Conservation (phyloP, 2,113 vertebrate genomes). For the Ochotona curzoniae region DNA sequence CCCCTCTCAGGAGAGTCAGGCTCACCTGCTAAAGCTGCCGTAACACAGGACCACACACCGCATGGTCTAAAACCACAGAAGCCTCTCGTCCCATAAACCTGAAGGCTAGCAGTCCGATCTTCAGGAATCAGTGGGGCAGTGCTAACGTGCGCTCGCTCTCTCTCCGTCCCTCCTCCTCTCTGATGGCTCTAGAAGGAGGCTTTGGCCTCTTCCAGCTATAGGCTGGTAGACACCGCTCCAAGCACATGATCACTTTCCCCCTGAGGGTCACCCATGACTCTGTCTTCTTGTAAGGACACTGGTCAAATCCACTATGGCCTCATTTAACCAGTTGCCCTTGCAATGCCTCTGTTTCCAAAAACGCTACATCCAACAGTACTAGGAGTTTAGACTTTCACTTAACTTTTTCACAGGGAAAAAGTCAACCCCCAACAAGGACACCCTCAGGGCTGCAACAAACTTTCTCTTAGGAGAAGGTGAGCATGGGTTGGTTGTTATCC, state of each 20-base stretch:
- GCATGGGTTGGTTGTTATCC: not conserved
- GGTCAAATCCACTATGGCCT: not conserved
- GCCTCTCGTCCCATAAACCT: not conserved
- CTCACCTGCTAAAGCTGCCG: not conserved
- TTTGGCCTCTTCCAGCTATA: not conserved
- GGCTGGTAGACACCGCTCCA: not conserved
- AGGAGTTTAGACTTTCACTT: not conserved
- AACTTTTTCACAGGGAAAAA: not conserved
- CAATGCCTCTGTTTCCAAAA: not conserved
- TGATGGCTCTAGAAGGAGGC: not conserved
- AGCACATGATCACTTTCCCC: not conserved
- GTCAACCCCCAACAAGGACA: not conserved
- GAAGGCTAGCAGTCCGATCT: not conserved
- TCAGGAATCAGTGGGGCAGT: not conserved
- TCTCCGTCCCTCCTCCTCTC: too few relatives aligned
- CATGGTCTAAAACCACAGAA: not conserved
- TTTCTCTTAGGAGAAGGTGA: not conserved
- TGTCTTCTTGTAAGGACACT: not conserved
- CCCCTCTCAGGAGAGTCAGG: not conserved
- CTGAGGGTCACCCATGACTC: not conserved
- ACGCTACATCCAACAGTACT: not conserved
- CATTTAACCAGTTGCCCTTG: not conserved
- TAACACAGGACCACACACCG: not conserved
- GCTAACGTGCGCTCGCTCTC: too few relatives aligned
- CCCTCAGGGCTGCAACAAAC: not conserved